Conservation (phyloP, 2,113 vertebrate species). For the Daboia siamensis region DNA sequence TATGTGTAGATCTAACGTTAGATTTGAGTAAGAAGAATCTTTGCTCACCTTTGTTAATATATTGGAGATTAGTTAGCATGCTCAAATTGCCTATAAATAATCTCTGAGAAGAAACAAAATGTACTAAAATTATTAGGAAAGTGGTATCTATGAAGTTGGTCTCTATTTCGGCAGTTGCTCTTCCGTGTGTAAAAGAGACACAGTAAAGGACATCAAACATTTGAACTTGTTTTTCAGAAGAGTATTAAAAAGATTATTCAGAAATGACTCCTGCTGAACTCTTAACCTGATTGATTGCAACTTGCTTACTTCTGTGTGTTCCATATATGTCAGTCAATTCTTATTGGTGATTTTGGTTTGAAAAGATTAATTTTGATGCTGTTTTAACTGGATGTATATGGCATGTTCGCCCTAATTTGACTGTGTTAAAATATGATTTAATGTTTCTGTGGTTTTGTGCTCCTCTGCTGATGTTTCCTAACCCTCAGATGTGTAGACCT, state of each 20-base stretch:
- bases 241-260: not conserved
- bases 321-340: not conserved
- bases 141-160: not conserved
- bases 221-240: not conserved
- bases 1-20: not conserved
- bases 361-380: not conserved
- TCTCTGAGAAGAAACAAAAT: not conserved
- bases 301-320: not conserved
- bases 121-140: not conserved
- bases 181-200: not conserved
- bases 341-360: not conserved
- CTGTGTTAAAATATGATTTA: not conserved
- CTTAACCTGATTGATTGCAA: not conserved
- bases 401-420: not conserved
- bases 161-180: not conserved
- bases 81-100: not conserved
- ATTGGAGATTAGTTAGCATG: not conserved
- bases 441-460: not conserved
- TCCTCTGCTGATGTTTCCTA: not conserved
- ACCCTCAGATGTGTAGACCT: not conserved
- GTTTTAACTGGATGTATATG: not conserved
- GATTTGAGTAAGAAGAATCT: not conserved
- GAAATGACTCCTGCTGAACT: not conserved
- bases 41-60: not conserved
- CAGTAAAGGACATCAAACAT: not conserved